phyloP scores from a whole-genome alignment of 1,140 invertebrate species.

The Caenorhabditis elegans region DNA sequence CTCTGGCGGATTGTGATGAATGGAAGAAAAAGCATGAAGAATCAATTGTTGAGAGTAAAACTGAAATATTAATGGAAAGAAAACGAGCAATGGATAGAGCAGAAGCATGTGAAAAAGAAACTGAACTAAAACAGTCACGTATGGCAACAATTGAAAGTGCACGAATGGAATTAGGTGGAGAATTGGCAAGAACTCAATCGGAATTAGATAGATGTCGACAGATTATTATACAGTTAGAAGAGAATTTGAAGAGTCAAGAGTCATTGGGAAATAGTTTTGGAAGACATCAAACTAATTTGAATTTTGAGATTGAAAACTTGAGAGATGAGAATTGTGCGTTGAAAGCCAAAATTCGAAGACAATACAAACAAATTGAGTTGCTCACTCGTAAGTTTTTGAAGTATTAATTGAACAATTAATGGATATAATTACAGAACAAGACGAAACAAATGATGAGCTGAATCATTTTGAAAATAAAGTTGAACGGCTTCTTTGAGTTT shows the following conservation, averaged over 20 bases:
- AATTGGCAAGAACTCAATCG: slow-evolving; percentile 22
- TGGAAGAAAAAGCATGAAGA: slow-evolving; percentile 43
- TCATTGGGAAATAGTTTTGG: slow-evolving; percentile 57
- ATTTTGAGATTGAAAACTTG: slow-evolving; percentile 50
- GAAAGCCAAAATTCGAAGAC: slow-evolving; percentile 57
- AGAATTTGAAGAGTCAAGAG: slow-evolving; percentile 53
- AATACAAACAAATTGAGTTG: slow-evolving; percentile 61
- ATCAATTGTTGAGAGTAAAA: slow-evolving; percentile 33
- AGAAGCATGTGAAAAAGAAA: slow-evolving; percentile 38
- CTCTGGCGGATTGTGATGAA: slow-evolving; percentile 32
- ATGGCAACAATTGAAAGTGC: slow-evolving; percentile 42
- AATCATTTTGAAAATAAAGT: slow-evolving; percentile 47
- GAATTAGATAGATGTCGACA: slow-evolving; percentile 54
- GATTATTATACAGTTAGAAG: slow-evolving; percentile 51
- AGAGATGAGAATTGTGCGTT: slow-evolving; percentile 58
- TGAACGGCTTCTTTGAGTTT: not conserved
- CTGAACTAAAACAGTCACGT: slow-evolving; percentile 39
- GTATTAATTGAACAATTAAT: not conserved
- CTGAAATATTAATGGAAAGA: slow-evolving; percentile 51
- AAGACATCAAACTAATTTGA: slow-evolving; percentile 49
- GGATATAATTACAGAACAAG: slow-evolving; percentile 46
- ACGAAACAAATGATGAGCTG: slow-evolving; percentile 37
- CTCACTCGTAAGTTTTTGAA: slow-evolving; percentile 51
- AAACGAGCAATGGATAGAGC: slow-evolving; percentile 52
- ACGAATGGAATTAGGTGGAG: not conserved